Conservation (phyloP, 2,888 invertebrate genomes). For the Clanis bilineata region DNA sequence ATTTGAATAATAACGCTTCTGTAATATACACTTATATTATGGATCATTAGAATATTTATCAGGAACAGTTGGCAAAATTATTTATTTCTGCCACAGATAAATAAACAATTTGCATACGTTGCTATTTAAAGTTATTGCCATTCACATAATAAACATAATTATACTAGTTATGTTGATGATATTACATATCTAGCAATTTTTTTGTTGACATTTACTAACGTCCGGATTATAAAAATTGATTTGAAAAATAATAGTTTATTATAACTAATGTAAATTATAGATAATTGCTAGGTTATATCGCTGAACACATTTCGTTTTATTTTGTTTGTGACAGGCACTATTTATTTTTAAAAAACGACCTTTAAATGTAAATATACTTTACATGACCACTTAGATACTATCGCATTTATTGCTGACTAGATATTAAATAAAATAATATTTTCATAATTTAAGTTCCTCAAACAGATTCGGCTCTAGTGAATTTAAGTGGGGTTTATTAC, state of each 20-base stretch:
- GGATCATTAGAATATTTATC: neutral
- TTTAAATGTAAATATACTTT: neutral
- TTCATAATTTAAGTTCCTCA: too few species aligned
- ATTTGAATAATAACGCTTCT: neutral
- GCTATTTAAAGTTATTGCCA: neutral
- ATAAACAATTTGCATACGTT: conserved; percentile 6
- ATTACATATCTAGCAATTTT: neutral
- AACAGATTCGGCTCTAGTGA: too few species aligned
- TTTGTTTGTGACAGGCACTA: neutral
- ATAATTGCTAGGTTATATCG: neutral
- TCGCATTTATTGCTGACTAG: neutral
- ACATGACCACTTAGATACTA: neutral
- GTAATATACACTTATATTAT: neutral
- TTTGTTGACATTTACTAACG: conserved; percentile 2
- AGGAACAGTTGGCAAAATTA: neutral
- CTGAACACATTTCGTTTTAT: neutral
- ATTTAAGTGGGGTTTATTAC: too few species aligned
- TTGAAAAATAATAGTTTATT: neutral
- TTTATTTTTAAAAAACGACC: neutral
- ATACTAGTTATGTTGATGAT: conserved; percentile 4
- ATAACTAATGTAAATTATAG: neutral
- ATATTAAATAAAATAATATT: too few species aligned
- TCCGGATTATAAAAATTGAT: neutral
- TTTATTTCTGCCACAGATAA: neutral
- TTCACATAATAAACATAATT: neutral